Evolutionary conservation across 2,888 invertebrate genomes (phyloP).

Genomic region (Bembecia ichneumoniformis): DNA sequence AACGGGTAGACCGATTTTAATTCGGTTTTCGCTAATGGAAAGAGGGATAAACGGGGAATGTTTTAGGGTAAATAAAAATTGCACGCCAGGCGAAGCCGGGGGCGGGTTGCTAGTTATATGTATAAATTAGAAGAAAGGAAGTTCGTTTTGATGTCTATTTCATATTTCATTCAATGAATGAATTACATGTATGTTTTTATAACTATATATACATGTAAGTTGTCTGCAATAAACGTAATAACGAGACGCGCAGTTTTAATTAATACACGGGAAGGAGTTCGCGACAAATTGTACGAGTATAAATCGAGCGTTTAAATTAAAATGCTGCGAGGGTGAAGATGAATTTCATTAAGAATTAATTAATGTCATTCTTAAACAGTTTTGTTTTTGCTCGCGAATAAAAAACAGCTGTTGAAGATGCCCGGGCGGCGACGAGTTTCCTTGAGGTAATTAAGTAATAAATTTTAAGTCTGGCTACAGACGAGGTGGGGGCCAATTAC

Average conservation of each 20-base stretch:
- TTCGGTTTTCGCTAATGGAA: no score
- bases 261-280: slow-evolving; percentile 33
- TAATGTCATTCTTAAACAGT: slow-evolving; percentile 72
- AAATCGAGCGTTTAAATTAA: slow-evolving; percentile 69
- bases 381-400: slow-evolving; percentile 68
- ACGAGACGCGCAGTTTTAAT: slow-evolving; percentile 49
- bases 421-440: slow-evolving; percentile 55
- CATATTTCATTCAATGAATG: no score
- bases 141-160: no score
- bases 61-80: no score
- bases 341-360: slow-evolving; percentile 74
- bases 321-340: slow-evolving; percentile 69
- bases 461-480: slow-evolving; percentile 68
- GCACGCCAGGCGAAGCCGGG: no score
- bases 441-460: slow-evolving; percentile 74
- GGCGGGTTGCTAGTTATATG: no score
- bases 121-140: no score
- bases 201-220: slow-evolving; percentile 20
- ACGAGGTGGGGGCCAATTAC: slow-evolving; percentile 67
- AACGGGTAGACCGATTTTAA: no score
- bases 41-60: no score
- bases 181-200: no score
- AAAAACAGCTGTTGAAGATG: slow-evolving; percentile 65
- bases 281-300: slow-evolving; percentile 70
- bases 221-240: slow-evolving; percentile 61